Percentiles rank a stretch among this genome's conserved stretches.
Conservation (phyloP, 2,888 invertebrate species). For the Chelonus formosanus region DNA sequence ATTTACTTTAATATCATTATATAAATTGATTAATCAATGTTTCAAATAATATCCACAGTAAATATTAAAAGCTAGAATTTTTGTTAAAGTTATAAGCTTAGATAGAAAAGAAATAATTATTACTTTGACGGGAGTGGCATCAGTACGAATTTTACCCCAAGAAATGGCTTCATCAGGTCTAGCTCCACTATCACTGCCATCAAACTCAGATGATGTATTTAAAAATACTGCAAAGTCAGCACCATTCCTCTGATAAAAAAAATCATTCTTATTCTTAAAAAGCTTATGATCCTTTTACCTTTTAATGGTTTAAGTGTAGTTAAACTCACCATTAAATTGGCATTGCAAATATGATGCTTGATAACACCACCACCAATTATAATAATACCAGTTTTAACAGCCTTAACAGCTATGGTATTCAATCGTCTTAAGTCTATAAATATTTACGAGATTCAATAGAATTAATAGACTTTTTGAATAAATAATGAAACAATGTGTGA, state of each 20-base stretch:
- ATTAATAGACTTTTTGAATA: conserved; percentile 10
- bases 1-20: too few species aligned
- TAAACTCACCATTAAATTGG: conserved; percentile 89
- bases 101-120: not conserved
- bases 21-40: too few species aligned
- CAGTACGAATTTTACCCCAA: conserved; percentile 96
- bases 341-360: conserved; percentile 99
- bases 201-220: conserved; percentile 95
- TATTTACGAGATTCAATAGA: conserved; percentile 39
- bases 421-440: conserved; percentile 81
- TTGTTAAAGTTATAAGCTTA: not conserved
- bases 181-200: conserved; percentile 98
- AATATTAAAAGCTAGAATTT: too few species aligned
- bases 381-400: conserved; percentile 93
- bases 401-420: conserved; percentile 94
- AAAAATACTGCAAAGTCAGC: conserved; percentile 95
- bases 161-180: conserved; percentile 98
- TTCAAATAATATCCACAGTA: too few species aligned
- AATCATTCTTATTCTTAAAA: not conserved
- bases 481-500: not conserved
- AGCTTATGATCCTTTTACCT: not conserved
- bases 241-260: conserved; percentile 81
- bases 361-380: conserved; percentile 95
- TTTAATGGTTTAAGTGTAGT: too few species aligned
- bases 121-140: conserved; percentile 89